phyloP scores from a whole-genome alignment of 1,140 invertebrate species.

The Eurosta solidaginis region DNA sequence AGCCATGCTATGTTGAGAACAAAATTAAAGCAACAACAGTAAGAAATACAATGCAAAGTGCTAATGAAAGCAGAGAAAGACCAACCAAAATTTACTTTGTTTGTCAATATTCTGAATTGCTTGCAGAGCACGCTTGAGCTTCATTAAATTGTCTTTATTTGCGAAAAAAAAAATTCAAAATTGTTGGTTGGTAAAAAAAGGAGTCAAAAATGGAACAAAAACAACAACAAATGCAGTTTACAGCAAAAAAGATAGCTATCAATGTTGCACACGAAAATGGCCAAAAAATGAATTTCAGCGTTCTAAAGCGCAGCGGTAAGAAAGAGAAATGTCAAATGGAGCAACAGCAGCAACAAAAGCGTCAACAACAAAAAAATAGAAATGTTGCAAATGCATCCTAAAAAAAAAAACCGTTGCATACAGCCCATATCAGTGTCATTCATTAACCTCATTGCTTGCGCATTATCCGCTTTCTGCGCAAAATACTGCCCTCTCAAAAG shows the following conservation, averaged over 20 bases:
- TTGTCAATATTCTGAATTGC: background rate
- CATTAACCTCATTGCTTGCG: slow-evolving; percentile 1
- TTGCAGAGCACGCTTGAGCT: background rate
- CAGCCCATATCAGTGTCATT: slow-evolving; percentile 26
- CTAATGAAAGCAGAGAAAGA: background rate
- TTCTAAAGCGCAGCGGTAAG: background rate
- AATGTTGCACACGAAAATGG: background rate
- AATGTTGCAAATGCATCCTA: slow-evolving; percentile 5
- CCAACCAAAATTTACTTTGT: background rate
- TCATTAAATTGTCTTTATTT: slow-evolving; percentile 26
- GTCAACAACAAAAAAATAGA: background rate
- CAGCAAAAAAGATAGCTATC: background rate
- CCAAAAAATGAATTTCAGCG: background rate
- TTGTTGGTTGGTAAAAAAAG: background rate
- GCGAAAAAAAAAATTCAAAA: slow-evolving; percentile 1
- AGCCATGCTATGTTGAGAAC: background rate
- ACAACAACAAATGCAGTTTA: background rate
- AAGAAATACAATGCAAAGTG: background rate
- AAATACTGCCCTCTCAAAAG: background rate
- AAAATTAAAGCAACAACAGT: background rate
- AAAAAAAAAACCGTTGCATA: background rate
- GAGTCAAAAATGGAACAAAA: background rate
- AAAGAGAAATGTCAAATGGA: background rate
- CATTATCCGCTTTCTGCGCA: background rate
- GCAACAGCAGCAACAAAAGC: background rate